Evolutionary conservation across 2,113 vertebrate genomes (phyloP).

Genomic region (Sprattus sprattus): DNA sequence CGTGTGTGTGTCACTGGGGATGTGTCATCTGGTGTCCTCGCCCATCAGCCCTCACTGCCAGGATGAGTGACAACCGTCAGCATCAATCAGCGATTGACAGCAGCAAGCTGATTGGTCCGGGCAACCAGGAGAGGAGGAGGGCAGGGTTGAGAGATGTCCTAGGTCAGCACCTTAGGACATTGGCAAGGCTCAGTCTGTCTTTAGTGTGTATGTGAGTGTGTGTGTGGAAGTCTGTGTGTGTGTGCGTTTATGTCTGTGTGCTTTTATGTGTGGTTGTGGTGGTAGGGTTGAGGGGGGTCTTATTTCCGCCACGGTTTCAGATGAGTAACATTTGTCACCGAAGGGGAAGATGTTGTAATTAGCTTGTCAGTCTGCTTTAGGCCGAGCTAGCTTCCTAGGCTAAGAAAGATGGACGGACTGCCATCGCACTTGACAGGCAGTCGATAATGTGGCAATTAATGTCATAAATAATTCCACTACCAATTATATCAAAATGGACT

Average conservation of each 20-base stretch:
- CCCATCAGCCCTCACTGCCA: background rate
- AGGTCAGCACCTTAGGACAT: background rate
- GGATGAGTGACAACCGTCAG: background rate
- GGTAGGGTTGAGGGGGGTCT: conserved; percentile 58
- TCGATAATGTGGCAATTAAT: conserved; percentile 97
- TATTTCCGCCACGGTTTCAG: conserved; percentile 92
- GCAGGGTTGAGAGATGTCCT: background rate
- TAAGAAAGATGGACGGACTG: conserved; percentile 99
- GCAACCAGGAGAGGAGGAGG: conserved; percentile 1
- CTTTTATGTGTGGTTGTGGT: background rate
- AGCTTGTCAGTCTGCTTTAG: conserved; percentile 99
- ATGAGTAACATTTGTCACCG: conserved; percentile 99
- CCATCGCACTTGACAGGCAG: conserved; percentile 90
- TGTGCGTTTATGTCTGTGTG: background rate
- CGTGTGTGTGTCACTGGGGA: background rate
- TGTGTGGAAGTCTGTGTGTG: background rate
- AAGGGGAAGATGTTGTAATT: conserved; percentile 97
- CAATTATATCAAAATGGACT: conserved; percentile 98
- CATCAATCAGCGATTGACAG: background rate
- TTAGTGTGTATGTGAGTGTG: background rate
- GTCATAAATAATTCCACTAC: conserved; percentile 98
- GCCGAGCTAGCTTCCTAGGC: conserved; percentile 92
- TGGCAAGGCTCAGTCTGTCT: background rate
- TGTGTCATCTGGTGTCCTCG: background rate
- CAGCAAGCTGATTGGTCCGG: background rate